A percentile compares a stretch with the other conserved stretches of the same genome.
Evolutionary conservation across 2,888 invertebrate species (phyloP).

Genomic region (Marasmarcha lunaedactyla): DNA sequence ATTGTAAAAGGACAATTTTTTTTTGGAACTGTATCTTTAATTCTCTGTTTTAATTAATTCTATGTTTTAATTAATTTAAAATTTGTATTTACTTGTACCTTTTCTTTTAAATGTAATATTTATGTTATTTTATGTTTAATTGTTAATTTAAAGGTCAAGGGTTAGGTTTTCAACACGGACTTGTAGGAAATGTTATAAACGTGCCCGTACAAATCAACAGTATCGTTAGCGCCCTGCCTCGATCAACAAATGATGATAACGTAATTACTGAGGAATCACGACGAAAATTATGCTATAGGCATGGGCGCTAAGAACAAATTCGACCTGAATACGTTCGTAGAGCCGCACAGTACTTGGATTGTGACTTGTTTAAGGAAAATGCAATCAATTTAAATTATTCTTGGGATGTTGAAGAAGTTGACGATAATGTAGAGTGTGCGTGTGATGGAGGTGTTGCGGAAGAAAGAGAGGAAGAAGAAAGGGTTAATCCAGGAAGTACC

Average conservation of each 20-base stretch:
- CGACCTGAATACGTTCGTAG: slow-evolving; percentile 11
- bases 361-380: slow-evolving; percentile 8
- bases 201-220: slow-evolving; percentile 15
- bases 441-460: slow-evolving; percentile 6
- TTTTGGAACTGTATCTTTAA: too few relatives aligned
- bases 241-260: slow-evolving; percentile 10
- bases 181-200: slow-evolving; percentile 16
- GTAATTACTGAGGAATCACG: slow-evolving; percentile 15
- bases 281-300: slow-evolving; percentile 15
- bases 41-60: too few relatives aligned
- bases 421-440: slow-evolving; percentile 5
- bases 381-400: slow-evolving; percentile 7
- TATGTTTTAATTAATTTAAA: too few relatives aligned
- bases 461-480: slow-evolving; percentile 7
- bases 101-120: too few relatives aligned
- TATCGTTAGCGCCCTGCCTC: slow-evolving; percentile 12
- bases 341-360: slow-evolving; percentile 13
- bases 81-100: too few relatives aligned
- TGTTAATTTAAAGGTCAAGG: too few relatives aligned
- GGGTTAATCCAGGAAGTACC: slow-evolving; percentile 13
- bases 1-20: too few relatives aligned
- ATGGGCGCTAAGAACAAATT: slow-evolving; percentile 15
- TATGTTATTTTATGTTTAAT: too few relatives aligned
- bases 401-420: slow-evolving; percentile 8
- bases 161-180: slow-evolving; percentile 16